A percentile compares a stretch with the other conserved stretches of the same genome.
phyloP scores from a whole-genome alignment of 1,140 invertebrate genomes.

The Cherax destructor region DNA sequence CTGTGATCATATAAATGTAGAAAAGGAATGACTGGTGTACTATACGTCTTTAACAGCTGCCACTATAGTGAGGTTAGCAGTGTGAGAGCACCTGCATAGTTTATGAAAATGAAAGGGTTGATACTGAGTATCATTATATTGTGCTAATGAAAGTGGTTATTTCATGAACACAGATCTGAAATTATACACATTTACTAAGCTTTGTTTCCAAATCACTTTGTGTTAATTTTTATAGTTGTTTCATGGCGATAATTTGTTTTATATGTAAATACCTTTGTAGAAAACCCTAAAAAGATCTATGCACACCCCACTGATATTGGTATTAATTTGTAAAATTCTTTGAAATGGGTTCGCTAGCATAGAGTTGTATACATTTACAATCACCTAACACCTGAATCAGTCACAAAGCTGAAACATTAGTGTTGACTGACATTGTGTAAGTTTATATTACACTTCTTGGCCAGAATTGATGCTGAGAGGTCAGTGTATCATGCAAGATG shows the following conservation, averaged over 20 bases:
- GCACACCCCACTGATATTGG: neutral
- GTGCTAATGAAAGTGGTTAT: neutral
- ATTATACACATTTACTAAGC: neutral
- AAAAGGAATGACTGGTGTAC: neutral
- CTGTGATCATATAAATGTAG: constrained; percentile 30
- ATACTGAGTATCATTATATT: neutral
- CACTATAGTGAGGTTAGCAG: neutral
- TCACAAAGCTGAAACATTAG: neutral
- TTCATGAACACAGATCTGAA: constrained; percentile 3
- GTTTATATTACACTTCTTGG: neutral
- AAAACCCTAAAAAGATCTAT: neutral
- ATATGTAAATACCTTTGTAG: neutral
- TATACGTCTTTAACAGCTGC: neutral
- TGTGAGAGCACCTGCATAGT: neutral
- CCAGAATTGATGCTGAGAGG: neutral
- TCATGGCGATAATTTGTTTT: neutral
- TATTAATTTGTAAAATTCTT: neutral
- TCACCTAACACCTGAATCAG: neutral
- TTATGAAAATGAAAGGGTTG: constrained; percentile 11
- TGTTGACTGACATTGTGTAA: neutral
- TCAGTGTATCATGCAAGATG: neutral
- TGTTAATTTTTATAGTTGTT: neutral
- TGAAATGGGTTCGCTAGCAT: neutral
- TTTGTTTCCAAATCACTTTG: no score
- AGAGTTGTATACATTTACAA: neutral